These are phyloP conservation scores for Argyrosomus japonicus DNA, from an alignment of 2,113 vertebrate genomes.

Conservation along the genomic window DNA sequence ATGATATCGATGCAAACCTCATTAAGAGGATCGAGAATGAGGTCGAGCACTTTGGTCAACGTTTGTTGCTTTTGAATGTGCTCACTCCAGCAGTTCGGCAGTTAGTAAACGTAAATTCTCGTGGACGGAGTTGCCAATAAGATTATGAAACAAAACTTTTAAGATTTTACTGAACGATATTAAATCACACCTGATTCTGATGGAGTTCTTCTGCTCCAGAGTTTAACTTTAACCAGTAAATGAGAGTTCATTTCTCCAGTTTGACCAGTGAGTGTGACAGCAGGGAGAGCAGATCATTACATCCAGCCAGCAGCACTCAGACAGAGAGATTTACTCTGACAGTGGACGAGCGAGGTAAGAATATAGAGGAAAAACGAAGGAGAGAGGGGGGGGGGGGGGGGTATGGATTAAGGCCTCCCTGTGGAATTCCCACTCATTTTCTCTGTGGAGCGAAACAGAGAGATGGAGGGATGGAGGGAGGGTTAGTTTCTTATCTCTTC, in stretches of 20 bases:
- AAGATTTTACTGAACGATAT: no score
- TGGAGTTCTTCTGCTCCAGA: no score
- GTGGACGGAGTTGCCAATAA: no score
- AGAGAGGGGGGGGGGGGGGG: conserved; percentile 39
- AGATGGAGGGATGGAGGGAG: conserved; percentile 48
- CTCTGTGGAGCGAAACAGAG: conserved; percentile 64
- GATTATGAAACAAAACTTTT: no score
- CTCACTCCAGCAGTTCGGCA: no score
- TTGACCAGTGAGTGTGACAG: conserved; percentile 53
- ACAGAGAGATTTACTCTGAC: conserved; percentile 33
- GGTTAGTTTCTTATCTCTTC: conserved; percentile 72
- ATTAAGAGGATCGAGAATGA: no score
- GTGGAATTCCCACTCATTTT: conserved; percentile 67
- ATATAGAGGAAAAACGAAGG: not conserved
- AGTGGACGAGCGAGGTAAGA: conserved; percentile 19
- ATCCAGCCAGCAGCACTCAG: conserved; percentile 32
- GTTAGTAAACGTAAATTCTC: no score
- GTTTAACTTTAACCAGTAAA: conserved; percentile 4
- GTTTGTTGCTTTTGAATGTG: no score
- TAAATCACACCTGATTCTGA: no score
- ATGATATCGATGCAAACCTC: no score
- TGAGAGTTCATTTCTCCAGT: conserved; percentile 39
- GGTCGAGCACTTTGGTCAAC: no score
- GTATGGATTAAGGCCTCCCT: conserved; percentile 64
- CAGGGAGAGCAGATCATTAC: conserved; percentile 50